Percentiles rank a stretch among this genome's conserved stretches.
Conservation (phyloP, 2,113 vertebrate species). For the Numida meleagris region DNA sequence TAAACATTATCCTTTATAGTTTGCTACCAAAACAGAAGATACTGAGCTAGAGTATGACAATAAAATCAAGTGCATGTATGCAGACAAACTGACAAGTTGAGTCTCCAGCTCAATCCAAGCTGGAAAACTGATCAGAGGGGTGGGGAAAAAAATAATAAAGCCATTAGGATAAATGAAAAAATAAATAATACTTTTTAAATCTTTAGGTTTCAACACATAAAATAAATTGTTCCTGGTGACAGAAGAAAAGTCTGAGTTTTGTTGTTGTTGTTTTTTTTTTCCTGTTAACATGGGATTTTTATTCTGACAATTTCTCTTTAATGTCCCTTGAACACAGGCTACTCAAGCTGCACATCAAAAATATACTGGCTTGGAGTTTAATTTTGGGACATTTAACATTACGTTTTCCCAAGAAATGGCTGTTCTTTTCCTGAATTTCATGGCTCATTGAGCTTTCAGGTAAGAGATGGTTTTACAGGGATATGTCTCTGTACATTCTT, state of each 20-base stretch:
- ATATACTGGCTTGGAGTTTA: conserved; percentile 30
- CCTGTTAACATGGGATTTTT: conserved; percentile 7
- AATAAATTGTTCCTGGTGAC: not conserved
- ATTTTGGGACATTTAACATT: conserved; percentile 41
- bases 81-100: not conserved
- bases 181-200: not conserved
- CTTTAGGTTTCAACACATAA: not conserved
- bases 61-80: not conserved
- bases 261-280: too few relatives aligned
- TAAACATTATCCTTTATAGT: conserved; percentile 35
- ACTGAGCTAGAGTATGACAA: not conserved
- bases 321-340: not conserved
- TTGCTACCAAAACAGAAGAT: conserved; percentile 18
- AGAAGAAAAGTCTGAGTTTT: not conserved
- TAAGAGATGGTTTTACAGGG: conserved; percentile 50
- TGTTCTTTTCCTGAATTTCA: conserved; percentile 42
- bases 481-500: conserved; percentile 37
- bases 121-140: not conserved
- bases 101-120: not conserved
- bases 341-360: not conserved
- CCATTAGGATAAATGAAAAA: not conserved
- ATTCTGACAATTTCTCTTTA: conserved; percentile 15
- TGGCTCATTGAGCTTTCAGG: conserved; percentile 49
- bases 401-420: conserved; percentile 42
- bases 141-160: not conserved